Evolutionary conservation across 53 echinoderm and acorn worm genomes (phyloP).

Genomic region (Actinopyga echinites): DNA sequence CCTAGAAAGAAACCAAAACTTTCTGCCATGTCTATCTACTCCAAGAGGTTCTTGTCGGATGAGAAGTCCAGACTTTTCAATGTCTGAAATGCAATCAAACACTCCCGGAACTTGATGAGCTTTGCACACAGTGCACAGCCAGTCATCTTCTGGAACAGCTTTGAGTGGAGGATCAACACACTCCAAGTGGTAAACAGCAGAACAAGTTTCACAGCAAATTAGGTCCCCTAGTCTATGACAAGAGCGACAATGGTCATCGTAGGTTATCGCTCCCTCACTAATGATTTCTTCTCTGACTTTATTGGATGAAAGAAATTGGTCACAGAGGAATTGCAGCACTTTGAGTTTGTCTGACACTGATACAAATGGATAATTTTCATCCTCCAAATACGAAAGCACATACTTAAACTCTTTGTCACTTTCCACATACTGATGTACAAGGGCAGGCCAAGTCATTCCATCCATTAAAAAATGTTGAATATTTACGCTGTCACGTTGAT

Average conservation of each 20-base stretch:
- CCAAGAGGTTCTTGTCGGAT: constrained; percentile 97
- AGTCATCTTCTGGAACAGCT: constrained; percentile 98
- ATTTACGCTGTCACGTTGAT: constrained; percentile 92
- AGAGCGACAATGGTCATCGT: constrained; percentile 94
- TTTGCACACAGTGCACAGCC: constrained; percentile 88
- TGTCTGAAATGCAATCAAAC: constrained; percentile 89
- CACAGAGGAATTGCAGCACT: constrained; percentile 84
- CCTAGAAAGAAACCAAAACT: constrained; percentile 82
- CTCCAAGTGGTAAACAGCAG: constrained; percentile 95
- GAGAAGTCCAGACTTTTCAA: constrained; percentile 93
- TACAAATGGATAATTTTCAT: constrained; percentile 87
- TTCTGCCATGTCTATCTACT: constrained; percentile 86
- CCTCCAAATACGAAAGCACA: constrained; percentile 67
- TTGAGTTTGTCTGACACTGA: constrained; percentile 76
- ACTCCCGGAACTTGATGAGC: constrained; percentile 83
- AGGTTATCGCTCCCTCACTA: constrained; percentile 95
- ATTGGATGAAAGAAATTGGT: constrained; percentile 91
- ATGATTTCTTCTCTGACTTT: constrained; percentile 95
- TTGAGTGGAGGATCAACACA: constrained; percentile 84
- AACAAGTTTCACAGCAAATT: constrained; percentile 96
- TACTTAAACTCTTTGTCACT: constrained; percentile 81
- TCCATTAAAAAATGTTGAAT: constrained; percentile 91
- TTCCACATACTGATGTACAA: constrained; percentile 88
- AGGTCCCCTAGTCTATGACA: constrained; percentile 97
- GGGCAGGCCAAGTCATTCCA: constrained; percentile 97